Percentiles rank a stretch among this genome's conserved stretches.
These are phyloP conservation scores for Clistopyga incitator DNA, from an alignment of 2,888 invertebrate species.

Conservation along the genomic window DNA sequence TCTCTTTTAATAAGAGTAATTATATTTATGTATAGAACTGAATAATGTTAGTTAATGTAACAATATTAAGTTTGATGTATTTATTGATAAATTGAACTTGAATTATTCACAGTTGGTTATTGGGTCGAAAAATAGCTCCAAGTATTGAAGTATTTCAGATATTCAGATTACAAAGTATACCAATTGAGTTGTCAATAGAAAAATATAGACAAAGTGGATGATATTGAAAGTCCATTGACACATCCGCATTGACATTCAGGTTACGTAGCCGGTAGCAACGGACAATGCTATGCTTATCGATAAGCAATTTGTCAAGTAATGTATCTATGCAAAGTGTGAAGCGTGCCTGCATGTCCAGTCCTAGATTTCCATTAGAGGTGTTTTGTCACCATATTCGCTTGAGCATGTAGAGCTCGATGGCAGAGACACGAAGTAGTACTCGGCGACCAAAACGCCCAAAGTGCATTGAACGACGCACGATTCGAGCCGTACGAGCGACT, in stretches of 20 bases:
- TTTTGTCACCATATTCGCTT: conserved; percentile 55
- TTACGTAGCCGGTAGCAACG: neutral
- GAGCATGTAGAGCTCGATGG: conserved; percentile 33
- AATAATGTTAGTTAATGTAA: no score
- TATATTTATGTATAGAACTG: no score
- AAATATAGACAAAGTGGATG: neutral
- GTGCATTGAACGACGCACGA: conserved; percentile 50
- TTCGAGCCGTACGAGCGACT: conserved; percentile 42
- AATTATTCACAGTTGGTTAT: no score
- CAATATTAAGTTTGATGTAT: no score
- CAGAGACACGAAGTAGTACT: conserved; percentile 26
- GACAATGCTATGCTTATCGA: conserved; percentile 17
- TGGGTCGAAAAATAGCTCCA: no score
- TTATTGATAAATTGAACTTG: no score
- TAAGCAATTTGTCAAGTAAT: conserved; percentile 48
- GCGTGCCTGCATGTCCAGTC: conserved; percentile 64
- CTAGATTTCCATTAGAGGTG: conserved; percentile 68
- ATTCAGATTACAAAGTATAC: no score
- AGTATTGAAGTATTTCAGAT: no score
- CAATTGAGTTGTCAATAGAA: neutral
- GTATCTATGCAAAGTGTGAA: conserved; percentile 48
- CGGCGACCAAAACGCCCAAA: conserved; percentile 61
- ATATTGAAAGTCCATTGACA: neutral
- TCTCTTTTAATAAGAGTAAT: no score
- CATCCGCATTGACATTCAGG: neutral